Conservation (phyloP, 2,888 invertebrate species). For the Sabatieria punctata region DNA sequence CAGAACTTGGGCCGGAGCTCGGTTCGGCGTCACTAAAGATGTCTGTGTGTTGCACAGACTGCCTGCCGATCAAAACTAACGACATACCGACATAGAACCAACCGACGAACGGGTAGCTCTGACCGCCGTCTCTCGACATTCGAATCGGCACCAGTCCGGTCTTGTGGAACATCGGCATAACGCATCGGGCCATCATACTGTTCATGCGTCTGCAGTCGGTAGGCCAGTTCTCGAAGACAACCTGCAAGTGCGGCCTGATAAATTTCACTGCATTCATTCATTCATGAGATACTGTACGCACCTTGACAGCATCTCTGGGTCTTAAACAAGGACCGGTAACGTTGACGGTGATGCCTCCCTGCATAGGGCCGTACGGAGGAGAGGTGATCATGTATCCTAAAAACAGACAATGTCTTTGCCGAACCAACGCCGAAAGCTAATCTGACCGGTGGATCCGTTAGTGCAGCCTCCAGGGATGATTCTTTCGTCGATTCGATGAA, state of each 20-base stretch:
- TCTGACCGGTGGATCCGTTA: slow-evolving; percentile 20
- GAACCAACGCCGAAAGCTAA: no score
- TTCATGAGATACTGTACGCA: slow-evolving; percentile 42
- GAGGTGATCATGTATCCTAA: slow-evolving; percentile 44
- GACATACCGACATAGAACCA: slow-evolving; percentile 21
- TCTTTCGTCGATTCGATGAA: slow-evolving; percentile 79
- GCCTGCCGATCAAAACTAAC: background rate
- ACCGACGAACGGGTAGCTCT: slow-evolving; percentile 25
- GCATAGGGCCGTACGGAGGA: slow-evolving; percentile 88
- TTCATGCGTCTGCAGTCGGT: slow-evolving; percentile 18
- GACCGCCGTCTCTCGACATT: slow-evolving; percentile 27
- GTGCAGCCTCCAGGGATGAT: slow-evolving; percentile 17
- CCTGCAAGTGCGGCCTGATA: slow-evolving; percentile 14
- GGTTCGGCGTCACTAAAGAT: slow-evolving; percentile 17
- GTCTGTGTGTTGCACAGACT: background rate
- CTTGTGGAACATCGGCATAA: slow-evolving; percentile 27
- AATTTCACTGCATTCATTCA: slow-evolving; percentile 1
- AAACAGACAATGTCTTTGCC: no score
- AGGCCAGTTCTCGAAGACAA: slow-evolving; percentile 17
- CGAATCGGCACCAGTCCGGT: slow-evolving; percentile 22
- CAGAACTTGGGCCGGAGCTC: slow-evolving; percentile 16
- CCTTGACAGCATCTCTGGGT: slow-evolving; percentile 49
- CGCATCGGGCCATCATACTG: slow-evolving; percentile 22
- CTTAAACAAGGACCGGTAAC: slow-evolving; percentile 88
- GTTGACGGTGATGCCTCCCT: slow-evolving; percentile 86